A percentile compares a stretch with the other conserved stretches of the same genome.
Evolutionary conservation across 2,797 vertebrate genomes (phyloP).

Genomic region (Squalus acanthias): DNA sequence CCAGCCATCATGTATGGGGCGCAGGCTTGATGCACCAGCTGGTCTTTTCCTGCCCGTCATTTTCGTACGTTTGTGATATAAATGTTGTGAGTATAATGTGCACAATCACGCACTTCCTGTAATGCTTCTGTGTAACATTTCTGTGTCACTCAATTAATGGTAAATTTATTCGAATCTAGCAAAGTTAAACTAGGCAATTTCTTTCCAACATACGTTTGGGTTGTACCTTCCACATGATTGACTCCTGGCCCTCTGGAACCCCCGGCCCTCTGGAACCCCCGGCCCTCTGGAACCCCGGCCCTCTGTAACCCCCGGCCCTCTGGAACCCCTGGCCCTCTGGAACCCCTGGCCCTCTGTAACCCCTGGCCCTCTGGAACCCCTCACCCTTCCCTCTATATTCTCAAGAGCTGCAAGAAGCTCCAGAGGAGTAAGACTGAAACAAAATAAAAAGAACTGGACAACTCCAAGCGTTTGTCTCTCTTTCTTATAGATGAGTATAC

Average conservation of each 20-base stretch:
- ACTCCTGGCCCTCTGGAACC: neutral
- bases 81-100: too few relatives aligned
- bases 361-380: neutral
- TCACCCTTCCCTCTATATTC: neutral
- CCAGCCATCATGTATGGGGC: neutral
- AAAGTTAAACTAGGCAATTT: neutral
- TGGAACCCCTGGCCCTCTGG: too few relatives aligned
- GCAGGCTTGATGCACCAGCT: neutral
- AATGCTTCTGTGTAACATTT: neutral
- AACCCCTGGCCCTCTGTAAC: too few relatives aligned
- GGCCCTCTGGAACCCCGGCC: too few relatives aligned
- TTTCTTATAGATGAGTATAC: neutral
- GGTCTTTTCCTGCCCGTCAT: neutral
- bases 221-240: neutral
- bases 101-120: neutral
- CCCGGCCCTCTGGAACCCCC: too few relatives aligned
- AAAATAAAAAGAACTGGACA: neutral
- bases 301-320: too few relatives aligned
- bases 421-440: neutral
- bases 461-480: neutral
- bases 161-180: neutral
- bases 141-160: neutral
- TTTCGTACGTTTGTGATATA: neutral
- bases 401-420: neutral
- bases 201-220: neutral